Evolutionary conservation across 2,113 vertebrate species (phyloP).

Genomic region (Nannobrachium achirus): DNA sequence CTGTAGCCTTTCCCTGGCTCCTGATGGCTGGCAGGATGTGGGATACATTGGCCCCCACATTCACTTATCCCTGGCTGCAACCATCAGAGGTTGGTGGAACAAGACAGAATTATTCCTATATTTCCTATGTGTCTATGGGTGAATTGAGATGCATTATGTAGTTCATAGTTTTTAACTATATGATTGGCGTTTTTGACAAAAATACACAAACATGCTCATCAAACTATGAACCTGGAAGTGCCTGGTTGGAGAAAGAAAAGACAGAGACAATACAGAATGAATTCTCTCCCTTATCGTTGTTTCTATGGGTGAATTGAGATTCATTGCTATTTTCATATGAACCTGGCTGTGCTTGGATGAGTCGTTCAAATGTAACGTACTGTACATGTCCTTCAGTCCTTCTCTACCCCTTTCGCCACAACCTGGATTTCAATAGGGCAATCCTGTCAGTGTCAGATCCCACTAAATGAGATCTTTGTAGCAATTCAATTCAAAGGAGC

Average conservation of each 20-base stretch:
- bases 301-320: neutral
- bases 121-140: neutral
- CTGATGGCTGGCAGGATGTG: neutral
- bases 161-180: neutral
- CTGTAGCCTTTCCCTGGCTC: neutral
- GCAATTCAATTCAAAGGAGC: neutral
- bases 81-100: neutral
- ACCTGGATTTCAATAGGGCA: neutral
- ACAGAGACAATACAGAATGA: too few relatives aligned
- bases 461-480: neutral
- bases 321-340: neutral
- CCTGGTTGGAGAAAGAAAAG: too few relatives aligned
- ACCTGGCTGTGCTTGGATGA: neutral
- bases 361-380: neutral
- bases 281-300: neutral
- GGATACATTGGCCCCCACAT: neutral
- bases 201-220: too few relatives aligned
- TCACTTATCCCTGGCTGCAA: neutral
- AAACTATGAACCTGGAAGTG: too few relatives aligned
- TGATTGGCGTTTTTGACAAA: neutral
- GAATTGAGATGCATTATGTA: neutral
- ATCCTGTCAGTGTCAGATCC: neutral
- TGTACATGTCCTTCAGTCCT: neutral
- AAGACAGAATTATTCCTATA: neutral
- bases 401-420: neutral